Conservation (phyloP, 2,888 invertebrate genomes). For the Ophioninae sp. region DNA sequence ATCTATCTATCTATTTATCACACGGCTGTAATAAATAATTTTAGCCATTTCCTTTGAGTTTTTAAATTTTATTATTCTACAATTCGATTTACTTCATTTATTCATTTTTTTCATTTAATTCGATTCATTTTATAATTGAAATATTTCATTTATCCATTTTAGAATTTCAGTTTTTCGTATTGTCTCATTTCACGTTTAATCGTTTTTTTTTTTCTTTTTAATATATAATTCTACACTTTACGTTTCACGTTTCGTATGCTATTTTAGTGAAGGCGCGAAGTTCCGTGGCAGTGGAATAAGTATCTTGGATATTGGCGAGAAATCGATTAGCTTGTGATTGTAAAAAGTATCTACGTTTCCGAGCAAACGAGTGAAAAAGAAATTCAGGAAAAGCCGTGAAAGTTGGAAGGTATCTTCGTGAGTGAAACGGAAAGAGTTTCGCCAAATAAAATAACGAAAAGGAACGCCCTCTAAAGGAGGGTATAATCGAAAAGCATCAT, state of each 20-base stretch:
- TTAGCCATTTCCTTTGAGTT: too few species aligned
- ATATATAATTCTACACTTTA: background rate
- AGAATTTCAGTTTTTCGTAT: too few species aligned
- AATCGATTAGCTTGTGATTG: too few species aligned
- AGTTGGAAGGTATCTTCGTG: background rate
- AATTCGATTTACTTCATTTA: too few species aligned
- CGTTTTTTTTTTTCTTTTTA: background rate
- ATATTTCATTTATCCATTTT: too few species aligned
- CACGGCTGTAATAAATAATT: too few species aligned
- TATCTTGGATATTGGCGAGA: background rate
- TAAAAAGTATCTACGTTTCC: too few species aligned
- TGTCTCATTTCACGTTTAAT: too few species aligned
- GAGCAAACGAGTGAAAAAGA: background rate
- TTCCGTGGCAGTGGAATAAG: background rate
- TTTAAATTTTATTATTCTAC: too few species aligned
- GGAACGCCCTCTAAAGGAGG: background rate
- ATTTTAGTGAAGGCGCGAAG: background rate
- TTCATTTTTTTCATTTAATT: too few species aligned
- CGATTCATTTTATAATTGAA: too few species aligned
- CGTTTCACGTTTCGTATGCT: background rate
- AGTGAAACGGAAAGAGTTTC: background rate
- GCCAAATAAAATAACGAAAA: background rate
- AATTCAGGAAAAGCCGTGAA: background rate
- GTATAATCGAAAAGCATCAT: background rate
- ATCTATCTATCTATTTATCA: too few species aligned